Percentiles rank a stretch among this genome's conserved stretches.
phyloP scores from a whole-genome alignment of 2,113 vertebrate genomes.

The Ibidorhyncha struthersii region DNA sequence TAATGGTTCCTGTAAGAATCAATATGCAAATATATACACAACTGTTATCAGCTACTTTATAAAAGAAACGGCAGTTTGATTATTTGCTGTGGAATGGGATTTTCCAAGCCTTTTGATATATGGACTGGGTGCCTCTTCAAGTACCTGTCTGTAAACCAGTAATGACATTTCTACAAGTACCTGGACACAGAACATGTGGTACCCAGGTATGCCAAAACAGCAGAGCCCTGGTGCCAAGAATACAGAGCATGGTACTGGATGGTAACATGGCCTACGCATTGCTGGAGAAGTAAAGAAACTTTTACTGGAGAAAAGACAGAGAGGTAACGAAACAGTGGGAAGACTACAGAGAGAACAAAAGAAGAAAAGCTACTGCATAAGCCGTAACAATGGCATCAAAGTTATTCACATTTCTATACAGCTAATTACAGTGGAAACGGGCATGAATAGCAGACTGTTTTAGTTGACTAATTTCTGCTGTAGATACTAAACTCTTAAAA shows the following conservation, averaged over 20 bases:
- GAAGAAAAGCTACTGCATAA: background rate
- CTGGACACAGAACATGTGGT: background rate
- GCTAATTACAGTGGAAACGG: background rate
- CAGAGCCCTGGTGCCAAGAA: background rate
- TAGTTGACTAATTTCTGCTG: background rate
- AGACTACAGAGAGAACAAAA: background rate
- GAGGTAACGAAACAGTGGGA: background rate
- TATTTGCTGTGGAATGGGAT: background rate
- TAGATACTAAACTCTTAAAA: background rate
- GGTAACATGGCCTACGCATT: fast-evolving
- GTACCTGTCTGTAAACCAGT: background rate
- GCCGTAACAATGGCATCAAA: background rate
- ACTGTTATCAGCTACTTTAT: background rate
- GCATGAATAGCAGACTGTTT: background rate
- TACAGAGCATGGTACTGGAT: background rate
- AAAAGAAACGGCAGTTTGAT: background rate
- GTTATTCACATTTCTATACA: background rate
- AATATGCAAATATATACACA: background rate
- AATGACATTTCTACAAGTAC: fast-evolving
- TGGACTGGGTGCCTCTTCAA: background rate
- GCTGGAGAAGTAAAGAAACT: background rate
- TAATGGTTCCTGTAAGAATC: background rate
- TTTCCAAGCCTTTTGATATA: background rate
- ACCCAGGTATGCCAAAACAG: background rate
- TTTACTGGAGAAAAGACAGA: background rate